Conservation (phyloP, 1,140 invertebrate species). For the Phymastichus coffea region DNA sequence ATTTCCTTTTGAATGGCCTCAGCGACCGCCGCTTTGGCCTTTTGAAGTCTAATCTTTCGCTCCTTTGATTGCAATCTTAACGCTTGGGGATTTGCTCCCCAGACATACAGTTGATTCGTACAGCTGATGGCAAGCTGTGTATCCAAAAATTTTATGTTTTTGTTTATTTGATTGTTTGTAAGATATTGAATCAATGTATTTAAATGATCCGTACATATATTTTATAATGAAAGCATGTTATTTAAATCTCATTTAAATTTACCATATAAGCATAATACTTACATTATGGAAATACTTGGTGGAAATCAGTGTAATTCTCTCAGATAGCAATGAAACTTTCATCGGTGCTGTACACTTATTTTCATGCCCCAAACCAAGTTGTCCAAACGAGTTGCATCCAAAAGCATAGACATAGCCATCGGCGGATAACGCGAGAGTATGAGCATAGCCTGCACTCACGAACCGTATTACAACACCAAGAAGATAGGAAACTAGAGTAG, state of each 20-base stretch:
- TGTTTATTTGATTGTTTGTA: constrained; percentile 1
- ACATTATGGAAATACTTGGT: constrained; percentile 83
- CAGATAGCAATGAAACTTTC: constrained; percentile 60
- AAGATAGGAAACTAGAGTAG: constrained; percentile 59
- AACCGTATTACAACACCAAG: constrained; percentile 49
- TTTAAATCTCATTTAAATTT: background rate
- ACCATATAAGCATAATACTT: constrained; percentile 45
- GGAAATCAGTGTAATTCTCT: constrained; percentile 66
- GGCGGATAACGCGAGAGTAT: constrained; percentile 66
- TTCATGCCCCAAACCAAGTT: constrained; percentile 68
- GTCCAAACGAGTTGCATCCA: constrained; percentile 78
- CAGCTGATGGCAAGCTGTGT: constrained; percentile 70
- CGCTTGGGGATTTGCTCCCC: constrained; percentile 78
- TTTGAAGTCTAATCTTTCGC: constrained; percentile 8
- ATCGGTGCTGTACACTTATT: constrained; percentile 64
- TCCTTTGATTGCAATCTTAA: constrained; percentile 59
- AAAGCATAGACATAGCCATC: constrained; percentile 72
- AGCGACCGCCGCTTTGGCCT: constrained; percentile 27
- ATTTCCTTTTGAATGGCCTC: constrained; percentile 20
- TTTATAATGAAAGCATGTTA: background rate
- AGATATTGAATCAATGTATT: constrained; percentile 1
- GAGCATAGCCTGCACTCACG: constrained; percentile 73
- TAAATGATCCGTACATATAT: background rate
- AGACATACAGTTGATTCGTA: constrained; percentile 70
- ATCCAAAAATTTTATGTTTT: constrained; percentile 29